Base-by-base conservation (phyloP, 2,888 invertebrate genomes). In the Dasypolia templi region DNA sequence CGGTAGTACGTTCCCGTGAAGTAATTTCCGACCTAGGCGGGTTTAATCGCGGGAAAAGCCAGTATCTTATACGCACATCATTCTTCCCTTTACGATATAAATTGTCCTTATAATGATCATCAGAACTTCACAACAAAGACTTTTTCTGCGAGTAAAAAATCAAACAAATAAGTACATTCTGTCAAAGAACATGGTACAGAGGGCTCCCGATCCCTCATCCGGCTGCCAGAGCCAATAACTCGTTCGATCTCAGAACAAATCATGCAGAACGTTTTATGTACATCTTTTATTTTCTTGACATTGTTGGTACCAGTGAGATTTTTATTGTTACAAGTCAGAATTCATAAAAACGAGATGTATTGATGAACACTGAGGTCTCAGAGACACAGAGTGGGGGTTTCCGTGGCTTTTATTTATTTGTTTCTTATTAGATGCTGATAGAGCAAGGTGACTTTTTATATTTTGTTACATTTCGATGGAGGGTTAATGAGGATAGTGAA, bases 161-260 rank as follows among this genome's bases (percentile, higher is more conserved):
- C 82, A 35, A 58, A 66, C 26, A 35, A 49, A 51, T 53, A 59
- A 72, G 64, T 42, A 44, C 1, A 26, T 79, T 44, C 35, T 44
- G 46, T 74, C 73, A 72, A 68, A 75, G 55, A n/a, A 51, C 32
- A 39, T 46, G 29, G 65, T 56, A 67, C n/a, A 26, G 55, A 17
- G 39, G 42, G 53, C 59, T 55, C 32, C 35, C 76, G 62, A 74
- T 86, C 77, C 67, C 39, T 81, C 76, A 79, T 63, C 56, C 78
- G 63, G 26, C 77, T 80, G 86, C 67, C 86, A 83, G 29, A 19
- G 61, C 75, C 87, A 86, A 82, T 87, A 82, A 80, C 77, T 77
- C 75, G 78, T 82, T 85, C 84, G 66, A 86, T 87, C 82, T 77
- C 72, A 71, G 75, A 76, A 69, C 79, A 82, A 87, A 84, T 87